Percentiles rank a stretch among this genome's conserved stretches.
These are phyloP conservation scores for Metellina segmentata DNA, from an alignment of 2,888 invertebrate species.

Conservation along the genomic window DNA sequence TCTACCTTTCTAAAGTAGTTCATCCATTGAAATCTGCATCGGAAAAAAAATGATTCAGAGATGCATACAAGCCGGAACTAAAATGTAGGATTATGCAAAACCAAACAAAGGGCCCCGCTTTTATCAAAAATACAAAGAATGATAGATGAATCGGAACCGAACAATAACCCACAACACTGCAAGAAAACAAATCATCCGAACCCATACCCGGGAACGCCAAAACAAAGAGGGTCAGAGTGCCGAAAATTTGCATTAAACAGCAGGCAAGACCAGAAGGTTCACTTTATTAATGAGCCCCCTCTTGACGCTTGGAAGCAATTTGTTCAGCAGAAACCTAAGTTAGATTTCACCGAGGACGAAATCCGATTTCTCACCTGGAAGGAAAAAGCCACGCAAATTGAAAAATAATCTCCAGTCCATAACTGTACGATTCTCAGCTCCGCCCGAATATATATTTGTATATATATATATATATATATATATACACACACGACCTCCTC, in stretches of 20 bases:
- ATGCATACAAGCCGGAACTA: no score
- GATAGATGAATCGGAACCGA: background rate
- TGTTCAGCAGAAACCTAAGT: conserved; percentile 27
- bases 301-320: conserved; percentile 32
- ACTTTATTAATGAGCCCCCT: conserved; percentile 54
- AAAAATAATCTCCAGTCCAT: conserved; percentile 68
- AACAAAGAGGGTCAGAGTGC: background rate
- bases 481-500: background rate
- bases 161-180: background rate
- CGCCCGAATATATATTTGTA: conserved; percentile 4
- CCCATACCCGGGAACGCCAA: background rate
- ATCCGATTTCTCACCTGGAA: conserved; percentile 54
- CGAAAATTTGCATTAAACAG: conserved; percentile 31
- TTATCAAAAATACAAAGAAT: background rate
- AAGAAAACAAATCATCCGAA: no score
- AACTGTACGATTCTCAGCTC: conserved; percentile 39
- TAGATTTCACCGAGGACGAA: conserved; percentile 27
- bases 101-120: background rate
- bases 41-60: no score
- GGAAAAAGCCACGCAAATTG: conserved; percentile 60
- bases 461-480: no score
- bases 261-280: background rate
- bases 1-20: no score
- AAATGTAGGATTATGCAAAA: no score
- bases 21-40: no score